Conservation (phyloP, 2,113 vertebrate species). For the Procavia capensis region DNA sequence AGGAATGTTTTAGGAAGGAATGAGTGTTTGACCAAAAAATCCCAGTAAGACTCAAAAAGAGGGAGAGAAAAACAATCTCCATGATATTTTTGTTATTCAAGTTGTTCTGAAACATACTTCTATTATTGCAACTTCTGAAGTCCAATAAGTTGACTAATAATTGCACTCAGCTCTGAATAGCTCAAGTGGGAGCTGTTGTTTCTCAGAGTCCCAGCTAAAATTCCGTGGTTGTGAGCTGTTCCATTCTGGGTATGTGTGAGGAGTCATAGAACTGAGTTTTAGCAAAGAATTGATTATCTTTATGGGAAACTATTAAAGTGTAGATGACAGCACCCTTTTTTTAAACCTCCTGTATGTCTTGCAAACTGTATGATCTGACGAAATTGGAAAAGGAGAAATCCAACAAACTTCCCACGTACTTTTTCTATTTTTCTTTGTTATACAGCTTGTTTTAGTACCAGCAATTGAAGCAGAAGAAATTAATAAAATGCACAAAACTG, state of each 20-base stretch:
- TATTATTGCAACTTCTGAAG: constrained; percentile 61
- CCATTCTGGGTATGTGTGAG: constrained; percentile 2
- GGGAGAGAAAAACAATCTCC: not conserved
- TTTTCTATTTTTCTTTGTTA: constrained; percentile 22
- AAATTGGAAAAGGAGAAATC: not conserved
- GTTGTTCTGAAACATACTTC: constrained; percentile 56
- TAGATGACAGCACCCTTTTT: not conserved
- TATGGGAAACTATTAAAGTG: constrained; percentile 27
- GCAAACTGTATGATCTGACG: not conserved
- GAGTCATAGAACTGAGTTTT: constrained; percentile 36
- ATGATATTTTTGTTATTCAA: constrained; percentile 55
- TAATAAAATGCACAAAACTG: not conserved
- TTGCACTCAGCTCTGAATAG: constrained; percentile 62
- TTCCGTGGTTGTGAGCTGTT: constrained; percentile 40
- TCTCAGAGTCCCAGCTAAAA: constrained; percentile 62
- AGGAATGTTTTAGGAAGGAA: constrained; percentile 41
- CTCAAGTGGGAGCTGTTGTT: constrained; percentile 74
- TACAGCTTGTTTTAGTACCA: not conserved
- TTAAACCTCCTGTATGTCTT: not conserved
- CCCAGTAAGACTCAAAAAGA: not conserved
- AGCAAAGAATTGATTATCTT: constrained; percentile 12
- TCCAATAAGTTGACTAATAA: constrained; percentile 78
- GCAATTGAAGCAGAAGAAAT: not conserved
- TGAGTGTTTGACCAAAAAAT: constrained; percentile 44
- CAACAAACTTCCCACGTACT: not conserved